Evolutionary conservation across 2,113 vertebrate species (phyloP).

Genomic region (Natator depressus): DNA sequence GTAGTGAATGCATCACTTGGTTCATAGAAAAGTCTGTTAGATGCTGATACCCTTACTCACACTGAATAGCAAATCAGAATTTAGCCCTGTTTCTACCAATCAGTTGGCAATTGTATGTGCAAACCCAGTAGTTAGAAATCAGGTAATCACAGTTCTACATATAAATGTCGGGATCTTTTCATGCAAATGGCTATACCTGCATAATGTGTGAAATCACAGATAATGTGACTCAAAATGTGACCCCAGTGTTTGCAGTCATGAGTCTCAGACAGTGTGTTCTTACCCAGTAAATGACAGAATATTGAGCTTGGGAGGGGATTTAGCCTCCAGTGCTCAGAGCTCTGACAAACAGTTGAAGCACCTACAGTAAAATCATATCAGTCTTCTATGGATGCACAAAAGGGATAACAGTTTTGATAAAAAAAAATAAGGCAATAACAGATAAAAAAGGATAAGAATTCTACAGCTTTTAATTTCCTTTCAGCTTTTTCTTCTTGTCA

Average conservation of each 20-base stretch:
- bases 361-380: constrained; percentile 37
- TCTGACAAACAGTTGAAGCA: constrained; percentile 27
- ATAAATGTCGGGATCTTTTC: not conserved
- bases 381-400: constrained; percentile 40
- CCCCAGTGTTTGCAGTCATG: not conserved
- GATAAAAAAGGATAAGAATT: constrained; percentile 73
- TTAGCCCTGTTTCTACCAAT: not conserved
- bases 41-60: not conserved
- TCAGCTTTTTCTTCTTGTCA: constrained; percentile 47
- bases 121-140: not conserved
- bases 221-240: not conserved
- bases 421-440: constrained; percentile 53
- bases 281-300: not conserved
- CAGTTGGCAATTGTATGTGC: not conserved
- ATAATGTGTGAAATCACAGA: not conserved
- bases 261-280: not conserved
- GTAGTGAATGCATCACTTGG: not conserved
- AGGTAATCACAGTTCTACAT: not conserved
- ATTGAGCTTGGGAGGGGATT: not conserved
- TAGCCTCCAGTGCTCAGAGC: not conserved
- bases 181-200: not conserved
- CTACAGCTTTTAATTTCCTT: constrained; percentile 79
- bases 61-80: not conserved
- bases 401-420: constrained; percentile 58
- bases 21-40: not conserved